A percentile compares a stretch with the other conserved stretches of the same genome.
Evolutionary conservation across 1,140 invertebrate genomes (phyloP).

Genomic region (Trissolcus basalis): DNA sequence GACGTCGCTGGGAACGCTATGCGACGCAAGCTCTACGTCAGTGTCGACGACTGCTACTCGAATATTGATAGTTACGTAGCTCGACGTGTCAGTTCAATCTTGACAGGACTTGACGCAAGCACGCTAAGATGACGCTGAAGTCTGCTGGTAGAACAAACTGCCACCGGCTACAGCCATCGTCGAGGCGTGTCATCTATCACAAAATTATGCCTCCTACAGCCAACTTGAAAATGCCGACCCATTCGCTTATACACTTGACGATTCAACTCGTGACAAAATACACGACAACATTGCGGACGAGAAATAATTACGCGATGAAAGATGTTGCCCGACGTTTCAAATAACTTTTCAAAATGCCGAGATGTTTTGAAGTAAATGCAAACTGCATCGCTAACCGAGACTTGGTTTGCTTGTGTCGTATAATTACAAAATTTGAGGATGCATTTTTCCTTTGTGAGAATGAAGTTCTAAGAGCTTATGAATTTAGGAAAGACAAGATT

Average conservation of each 20-base stretch:
- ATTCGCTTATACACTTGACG: conserved; percentile 17
- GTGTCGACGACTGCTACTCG: conserved; percentile 48
- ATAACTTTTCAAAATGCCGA: too few relatives aligned
- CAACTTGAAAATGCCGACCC: conserved; percentile 4
- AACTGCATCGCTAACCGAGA: too few relatives aligned
- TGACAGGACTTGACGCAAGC: conserved; percentile 40
- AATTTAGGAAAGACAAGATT: too few relatives aligned
- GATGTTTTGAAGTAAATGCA: too few relatives aligned
- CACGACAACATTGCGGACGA: conserved; percentile 15
- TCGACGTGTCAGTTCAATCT: conserved; percentile 43
- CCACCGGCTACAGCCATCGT: conserved; percentile 29
- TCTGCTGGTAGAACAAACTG: conserved; percentile 38
- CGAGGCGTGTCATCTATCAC: conserved; percentile 8
- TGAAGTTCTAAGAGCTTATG: too few relatives aligned
- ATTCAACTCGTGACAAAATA: conserved; percentile 32
- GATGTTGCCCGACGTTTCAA: not conserved
- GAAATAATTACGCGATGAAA: conserved; percentile 9
- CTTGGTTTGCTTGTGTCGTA: too few relatives aligned
- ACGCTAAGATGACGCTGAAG: conserved; percentile 29
- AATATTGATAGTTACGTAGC: conserved; percentile 55
- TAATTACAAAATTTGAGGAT: too few relatives aligned
- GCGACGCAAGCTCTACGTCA: conserved; percentile 35
- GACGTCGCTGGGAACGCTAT: conserved; percentile 23
- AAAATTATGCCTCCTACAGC: conserved; percentile 28
- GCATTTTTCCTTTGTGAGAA: too few relatives aligned